Percentiles rank a stretch among this genome's conserved stretches.
These are phyloP conservation scores for Trisateles emortualis DNA, from an alignment of 2,888 invertebrate species.

Conservation along the genomic window DNA sequence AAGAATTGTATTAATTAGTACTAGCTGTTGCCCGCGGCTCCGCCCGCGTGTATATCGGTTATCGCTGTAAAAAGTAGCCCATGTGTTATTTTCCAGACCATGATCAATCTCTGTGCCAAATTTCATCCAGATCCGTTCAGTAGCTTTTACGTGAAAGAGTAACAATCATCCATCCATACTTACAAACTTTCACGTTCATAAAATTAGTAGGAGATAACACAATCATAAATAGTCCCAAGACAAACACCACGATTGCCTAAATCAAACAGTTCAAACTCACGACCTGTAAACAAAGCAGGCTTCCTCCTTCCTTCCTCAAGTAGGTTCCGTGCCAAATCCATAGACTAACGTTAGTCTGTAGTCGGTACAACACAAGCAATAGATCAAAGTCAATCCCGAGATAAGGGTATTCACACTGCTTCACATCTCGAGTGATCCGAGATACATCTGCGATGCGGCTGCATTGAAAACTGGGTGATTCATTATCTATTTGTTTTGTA, in stretches of 20 bases:
- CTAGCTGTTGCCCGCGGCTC: too few species aligned
- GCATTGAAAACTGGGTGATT: slow-evolving; percentile 6
- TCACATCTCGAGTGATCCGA: slow-evolving; percentile 14
- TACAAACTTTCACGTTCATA: too few species aligned
- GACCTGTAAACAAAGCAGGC: slow-evolving; percentile 1
- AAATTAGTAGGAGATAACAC: too few species aligned
- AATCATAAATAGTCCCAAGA: neutral
- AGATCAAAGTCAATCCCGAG: slow-evolving; percentile 45
- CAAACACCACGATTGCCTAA: neutral
- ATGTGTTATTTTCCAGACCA: too few species aligned
- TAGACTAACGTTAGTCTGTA: slow-evolving; percentile 13
- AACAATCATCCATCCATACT: too few species aligned
- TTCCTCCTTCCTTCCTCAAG: too few species aligned
- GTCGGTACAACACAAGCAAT: slow-evolving; percentile 28
- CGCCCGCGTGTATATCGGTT: too few species aligned
- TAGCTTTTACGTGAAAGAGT: too few species aligned
- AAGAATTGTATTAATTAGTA: too few species aligned
- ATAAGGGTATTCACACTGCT: slow-evolving; percentile 27
- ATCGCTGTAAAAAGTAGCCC: too few species aligned
- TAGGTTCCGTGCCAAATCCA: slow-evolving; percentile 19
- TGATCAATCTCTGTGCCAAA: too few species aligned
- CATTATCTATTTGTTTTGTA: neutral
- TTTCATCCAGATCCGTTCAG: too few species aligned
- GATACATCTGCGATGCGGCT: slow-evolving; percentile 33
- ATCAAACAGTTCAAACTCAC: neutral